These are phyloP conservation scores for Litocranius walleri DNA, from an alignment of 2,113 vertebrate genomes.

Conservation along the genomic window DNA sequence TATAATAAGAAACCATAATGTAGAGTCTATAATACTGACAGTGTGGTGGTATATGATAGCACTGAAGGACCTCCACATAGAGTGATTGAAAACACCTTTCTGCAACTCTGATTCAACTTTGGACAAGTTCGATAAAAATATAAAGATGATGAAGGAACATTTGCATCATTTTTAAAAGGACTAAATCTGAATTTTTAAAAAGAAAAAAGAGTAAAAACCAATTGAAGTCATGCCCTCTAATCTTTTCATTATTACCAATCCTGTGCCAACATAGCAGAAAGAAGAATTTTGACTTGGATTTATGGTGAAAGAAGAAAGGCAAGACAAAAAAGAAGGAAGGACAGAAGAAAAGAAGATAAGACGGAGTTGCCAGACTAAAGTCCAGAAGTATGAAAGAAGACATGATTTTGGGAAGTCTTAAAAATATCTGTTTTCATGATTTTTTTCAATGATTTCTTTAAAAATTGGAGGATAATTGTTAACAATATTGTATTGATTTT, in stretches of 20 bases:
- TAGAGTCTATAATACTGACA: not conserved
- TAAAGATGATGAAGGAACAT: not conserved
- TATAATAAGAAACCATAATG: not conserved
- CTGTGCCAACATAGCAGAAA: not conserved
- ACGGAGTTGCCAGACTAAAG: not conserved
- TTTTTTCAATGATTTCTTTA: not conserved
- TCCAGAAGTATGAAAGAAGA: not conserved
- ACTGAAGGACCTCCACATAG: not conserved
- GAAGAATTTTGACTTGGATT: not conserved
- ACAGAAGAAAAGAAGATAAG: not conserved
- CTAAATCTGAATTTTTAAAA: not conserved
- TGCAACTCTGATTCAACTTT: not conserved
- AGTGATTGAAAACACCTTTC: not conserved
- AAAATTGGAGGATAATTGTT: not conserved
- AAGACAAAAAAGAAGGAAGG: not conserved
- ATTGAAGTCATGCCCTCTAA: not conserved
- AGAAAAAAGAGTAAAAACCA: not conserved
- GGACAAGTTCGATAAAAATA: not conserved
- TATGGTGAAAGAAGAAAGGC: not conserved
- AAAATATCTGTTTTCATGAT: not conserved
- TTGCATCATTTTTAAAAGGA: not conserved
- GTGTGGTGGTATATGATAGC: accelerated
- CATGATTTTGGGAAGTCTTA: not conserved
- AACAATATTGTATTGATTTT: not conserved
- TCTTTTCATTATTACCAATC: not conserved